Evolutionary conservation across 2,888 invertebrate species (phyloP), one percentile per base, ranked within the genome.

Genomic region (Shargacucullia verbasci): DNA sequence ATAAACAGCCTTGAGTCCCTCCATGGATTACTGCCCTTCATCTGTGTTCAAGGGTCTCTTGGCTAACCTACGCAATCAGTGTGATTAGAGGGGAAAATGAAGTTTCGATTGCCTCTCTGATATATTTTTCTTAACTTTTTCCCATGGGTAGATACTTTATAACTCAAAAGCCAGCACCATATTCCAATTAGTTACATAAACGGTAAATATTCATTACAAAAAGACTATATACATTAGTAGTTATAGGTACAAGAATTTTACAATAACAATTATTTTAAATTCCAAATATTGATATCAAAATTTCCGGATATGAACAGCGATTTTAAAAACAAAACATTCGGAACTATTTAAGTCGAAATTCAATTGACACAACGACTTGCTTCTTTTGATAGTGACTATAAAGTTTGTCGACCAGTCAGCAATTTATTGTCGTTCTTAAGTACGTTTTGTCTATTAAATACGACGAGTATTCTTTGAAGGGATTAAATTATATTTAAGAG

Each of bases 1-100:
- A 78, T 73, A 75, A 73, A 78, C 76, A 73, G 76, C 60, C 73
- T 71, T 67, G 29, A 39, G 38, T 11, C 59, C 53, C 53, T 57
- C 48, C 59, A 58, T 73, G 76, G 66, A 70, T 76, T 78, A 73
- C 34, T 37, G 29, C 41, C 55, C 46, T 40, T 60, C 27, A 38
- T 57, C 40, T 63, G 59, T 63, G 59, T 49, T 48, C 43, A 43
- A 55, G 56, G 48, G 55, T 20, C 48, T 56, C 56, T 59, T 52
- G 41, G 53, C 41, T 53, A 50, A 63, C 66, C 56, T 50, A 54
- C 53, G 48, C 58, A 67, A 62, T 68, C 60, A 54, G 35, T 38
- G 47, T 46, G 56, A 73, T 68, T 63, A 59, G 25, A 61, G 33
- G 29, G 14, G 31, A 41, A 53, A 68, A 59, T 45, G 59, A n/a